Conservation (phyloP, 2,113 vertebrate species). For the Lucifuga dentata region DNA sequence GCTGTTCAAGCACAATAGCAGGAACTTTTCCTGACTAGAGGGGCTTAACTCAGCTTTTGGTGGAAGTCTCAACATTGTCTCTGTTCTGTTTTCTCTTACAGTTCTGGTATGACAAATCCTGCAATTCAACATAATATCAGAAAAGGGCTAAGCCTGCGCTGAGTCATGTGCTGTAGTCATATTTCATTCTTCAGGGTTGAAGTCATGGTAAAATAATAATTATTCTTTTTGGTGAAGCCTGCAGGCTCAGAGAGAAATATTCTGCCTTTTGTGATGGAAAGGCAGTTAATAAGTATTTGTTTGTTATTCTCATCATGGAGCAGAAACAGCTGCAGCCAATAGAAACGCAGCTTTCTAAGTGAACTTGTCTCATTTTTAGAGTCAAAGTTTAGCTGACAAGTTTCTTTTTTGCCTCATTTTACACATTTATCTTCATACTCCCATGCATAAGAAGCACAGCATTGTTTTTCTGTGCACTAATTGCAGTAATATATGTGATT, state of each 20-base stretch:
- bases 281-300: conserved; percentile 26
- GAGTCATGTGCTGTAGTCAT: conserved; percentile 45
- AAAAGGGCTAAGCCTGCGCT: neutral
- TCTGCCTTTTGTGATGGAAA: conserved; percentile 44
- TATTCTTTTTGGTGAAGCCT: conserved; percentile 15
- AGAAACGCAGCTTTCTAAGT: conserved; percentile 37
- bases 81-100: neutral
- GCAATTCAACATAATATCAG: conserved; percentile 12
- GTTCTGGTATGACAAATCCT: neutral
- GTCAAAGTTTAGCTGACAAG: too few relatives aligned
- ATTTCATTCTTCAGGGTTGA: conserved; percentile 25
- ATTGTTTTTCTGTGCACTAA: too few relatives aligned
- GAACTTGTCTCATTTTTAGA: neutral
- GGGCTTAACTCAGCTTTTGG: neutral
- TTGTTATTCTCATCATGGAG: conserved; percentile 8
- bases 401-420: too few relatives aligned
- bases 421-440: too few relatives aligned
- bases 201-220: conserved; percentile 42
- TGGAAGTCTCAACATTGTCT: neutral
- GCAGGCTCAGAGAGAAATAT: conserved; percentile 34
- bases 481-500: too few relatives aligned
- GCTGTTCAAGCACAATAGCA: too few relatives aligned
- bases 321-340: conserved; percentile 52
- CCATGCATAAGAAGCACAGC: too few relatives aligned
- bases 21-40: too few relatives aligned